phyloP scores from a whole-genome alignment of 2,113 vertebrate genomes.

The Junco hyemalis region DNA sequence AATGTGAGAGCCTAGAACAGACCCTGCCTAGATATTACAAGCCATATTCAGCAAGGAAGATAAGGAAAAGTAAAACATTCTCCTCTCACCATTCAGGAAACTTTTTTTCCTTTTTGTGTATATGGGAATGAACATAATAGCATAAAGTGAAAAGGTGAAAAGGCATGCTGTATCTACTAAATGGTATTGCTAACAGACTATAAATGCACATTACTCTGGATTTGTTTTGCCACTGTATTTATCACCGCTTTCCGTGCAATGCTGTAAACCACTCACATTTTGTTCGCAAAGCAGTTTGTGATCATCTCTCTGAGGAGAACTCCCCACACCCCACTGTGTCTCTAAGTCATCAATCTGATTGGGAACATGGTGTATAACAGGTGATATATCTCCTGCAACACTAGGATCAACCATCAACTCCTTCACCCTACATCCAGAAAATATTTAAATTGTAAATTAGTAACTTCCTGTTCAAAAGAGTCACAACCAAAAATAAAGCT shows the following conservation, averaged over 20 bases:
- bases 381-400: conserved; percentile 74
- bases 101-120: neutral
- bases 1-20: neutral
- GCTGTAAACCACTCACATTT: conserved; percentile 81
- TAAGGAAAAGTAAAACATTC: neutral
- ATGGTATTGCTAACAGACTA: neutral
- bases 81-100: neutral
- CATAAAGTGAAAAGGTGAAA: neutral
- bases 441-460: conserved; percentile 30
- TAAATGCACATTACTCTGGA: neutral
- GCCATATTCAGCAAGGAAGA: neutral
- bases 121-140: neutral
- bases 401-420: conserved; percentile 81
- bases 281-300: conserved; percentile 97
- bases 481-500: conserved; percentile 1
- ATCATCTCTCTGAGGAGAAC: conserved; percentile 94
- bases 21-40: neutral
- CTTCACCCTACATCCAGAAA: conserved; percentile 80
- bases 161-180: neutral
- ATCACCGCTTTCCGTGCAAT: neutral
- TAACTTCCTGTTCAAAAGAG: neutral
- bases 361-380: conserved; percentile 77
- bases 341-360: conserved; percentile 90
- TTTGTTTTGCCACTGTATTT: neutral
- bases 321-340: conserved; percentile 91